Evolutionary conservation across 2,113 vertebrate genomes (phyloP).

Genomic region (Dasyprocta punctata): DNA sequence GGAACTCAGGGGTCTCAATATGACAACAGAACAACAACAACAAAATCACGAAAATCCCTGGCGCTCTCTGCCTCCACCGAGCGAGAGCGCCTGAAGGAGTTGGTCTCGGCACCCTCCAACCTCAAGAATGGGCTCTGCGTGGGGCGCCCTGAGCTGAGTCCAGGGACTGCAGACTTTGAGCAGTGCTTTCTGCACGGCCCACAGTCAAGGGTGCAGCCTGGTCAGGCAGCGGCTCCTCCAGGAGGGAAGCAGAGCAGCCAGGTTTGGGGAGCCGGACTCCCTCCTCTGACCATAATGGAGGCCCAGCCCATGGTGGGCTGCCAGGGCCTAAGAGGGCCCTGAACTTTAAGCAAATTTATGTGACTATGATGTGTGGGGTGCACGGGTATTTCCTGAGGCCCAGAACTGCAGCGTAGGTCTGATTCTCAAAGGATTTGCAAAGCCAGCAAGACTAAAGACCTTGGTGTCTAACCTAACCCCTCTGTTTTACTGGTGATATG

Average conservation of each 20-base stretch:
- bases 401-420: background rate
- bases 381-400: background rate
- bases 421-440: background rate
- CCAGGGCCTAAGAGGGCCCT: background rate
- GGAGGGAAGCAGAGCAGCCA: conserved; percentile 58
- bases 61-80: background rate
- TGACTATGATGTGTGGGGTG: background rate
- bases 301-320: background rate
- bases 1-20: background rate
- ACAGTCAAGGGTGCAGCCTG: conserved; percentile 48
- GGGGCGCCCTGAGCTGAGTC: background rate
- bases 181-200: background rate
- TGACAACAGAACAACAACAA: background rate
- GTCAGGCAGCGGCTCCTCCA: background rate
- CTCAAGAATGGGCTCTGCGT: background rate
- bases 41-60: background rate
- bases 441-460: background rate
- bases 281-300: background rate
- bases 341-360: background rate
- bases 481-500: background rate
- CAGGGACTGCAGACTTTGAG: conserved; percentile 38
- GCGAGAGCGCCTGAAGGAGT: background rate
- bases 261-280: conserved; percentile 21
- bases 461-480: background rate
- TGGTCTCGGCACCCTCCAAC: background rate